Base-by-base conservation (phyloP, 1,140 invertebrate genomes). In the Zeugodacus cucurbitae region DNA sequence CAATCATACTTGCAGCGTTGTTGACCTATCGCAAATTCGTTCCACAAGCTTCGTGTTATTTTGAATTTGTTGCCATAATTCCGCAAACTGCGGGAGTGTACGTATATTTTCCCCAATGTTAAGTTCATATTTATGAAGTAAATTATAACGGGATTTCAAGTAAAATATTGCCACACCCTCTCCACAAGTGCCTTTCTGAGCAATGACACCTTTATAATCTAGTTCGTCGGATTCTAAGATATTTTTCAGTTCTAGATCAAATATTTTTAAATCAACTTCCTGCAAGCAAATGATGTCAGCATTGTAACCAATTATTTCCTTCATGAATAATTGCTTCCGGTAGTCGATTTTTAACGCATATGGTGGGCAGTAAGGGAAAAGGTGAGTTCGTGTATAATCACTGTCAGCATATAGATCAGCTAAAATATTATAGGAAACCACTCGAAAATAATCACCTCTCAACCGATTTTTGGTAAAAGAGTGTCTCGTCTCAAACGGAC, bases 251-350 rank as follows among this genome's bases (percentile, higher is more conserved):
- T 97, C 96, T 89, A 95, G 92, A 26, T 96, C 92, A 92, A 96
- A 98, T 37, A 98, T 94, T 94, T 96, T 97, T 17, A 90, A 91
- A 93, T 99, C 98, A 0, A 98, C 97, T 95, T 99, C 98, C 96
- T 99, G 98, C 20, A 99, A 94, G 91, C 98, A 99, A 58, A 98
- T 95, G 70, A 99, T 94, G 94, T 99, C 98, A 48, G 96, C 95
- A 94, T 98, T 97, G 90, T 98, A 99, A 26, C 97, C 97, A 96
- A 95, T 90, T 57, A 98, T 93, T 94, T 99, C 98, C 92, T 97
- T 97, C 0, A 97, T 89, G 89, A 98, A 95, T 14, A 98, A 94
- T 90, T 96, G 96, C 91, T 97, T 98, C 91, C 98, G 95, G 91
- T 99, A 99, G 89, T 98, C 96, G 88, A 97, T 96, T 34, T 95